These are phyloP conservation scores for Parnassius mnemosyne DNA, from an alignment of 2,888 invertebrate species.

Conservation along the genomic window DNA sequence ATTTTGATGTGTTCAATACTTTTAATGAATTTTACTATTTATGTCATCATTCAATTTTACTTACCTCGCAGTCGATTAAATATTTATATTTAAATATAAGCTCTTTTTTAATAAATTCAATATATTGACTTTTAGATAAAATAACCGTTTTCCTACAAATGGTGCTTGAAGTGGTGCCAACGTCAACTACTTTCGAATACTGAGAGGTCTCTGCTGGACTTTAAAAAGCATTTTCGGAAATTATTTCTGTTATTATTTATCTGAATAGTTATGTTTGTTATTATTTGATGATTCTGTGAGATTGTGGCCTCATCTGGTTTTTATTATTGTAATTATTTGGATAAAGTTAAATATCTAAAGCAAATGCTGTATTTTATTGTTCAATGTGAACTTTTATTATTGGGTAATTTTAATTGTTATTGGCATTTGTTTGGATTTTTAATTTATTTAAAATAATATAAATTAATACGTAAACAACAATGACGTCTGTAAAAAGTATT, in stretches of 20 bases:
- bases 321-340: neutral
- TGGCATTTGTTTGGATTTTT: too few species aligned
- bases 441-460: too few species aligned
- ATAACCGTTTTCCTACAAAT: slow-evolving; percentile 94
- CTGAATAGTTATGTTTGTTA: slow-evolving; percentile 14
- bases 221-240: slow-evolving; percentile 55
- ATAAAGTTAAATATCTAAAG: too few species aligned
- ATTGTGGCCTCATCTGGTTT: slow-evolving; percentile 7
- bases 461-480: too few species aligned
- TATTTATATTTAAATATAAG: neutral
- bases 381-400: too few species aligned
- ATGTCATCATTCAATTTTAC: too few species aligned
- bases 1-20: too few species aligned
- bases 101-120: slow-evolving; percentile 2
- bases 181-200: slow-evolving; percentile 86
- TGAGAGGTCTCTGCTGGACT: slow-evolving; percentile 69
- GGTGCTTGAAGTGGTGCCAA: slow-evolving; percentile 94
- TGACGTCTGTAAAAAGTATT: too few species aligned
- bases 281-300: slow-evolving; percentile 13
- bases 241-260: slow-evolving; percentile 18
- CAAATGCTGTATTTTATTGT: too few species aligned
- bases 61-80: too few species aligned
- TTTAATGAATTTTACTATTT: too few species aligned
- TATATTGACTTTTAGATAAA: slow-evolving; percentile 83
- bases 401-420: too few species aligned